These are phyloP conservation scores for Serripes groenlandicus DNA, from an alignment of 2,888 invertebrate genomes.

Conservation along the genomic window DNA sequence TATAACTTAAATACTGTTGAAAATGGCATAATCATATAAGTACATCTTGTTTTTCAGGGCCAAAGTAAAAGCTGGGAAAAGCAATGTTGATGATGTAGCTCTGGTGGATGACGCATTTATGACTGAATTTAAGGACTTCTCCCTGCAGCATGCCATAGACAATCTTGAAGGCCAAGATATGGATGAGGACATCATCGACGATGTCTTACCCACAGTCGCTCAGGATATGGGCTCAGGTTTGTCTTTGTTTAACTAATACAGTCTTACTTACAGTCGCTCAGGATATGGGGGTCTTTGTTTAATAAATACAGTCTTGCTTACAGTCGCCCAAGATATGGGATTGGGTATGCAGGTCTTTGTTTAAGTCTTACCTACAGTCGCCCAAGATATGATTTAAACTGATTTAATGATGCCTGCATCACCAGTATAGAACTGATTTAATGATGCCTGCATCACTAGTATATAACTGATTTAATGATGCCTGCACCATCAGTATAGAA, in stretches of 20 bases:
- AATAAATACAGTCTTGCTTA: slow-evolving; percentile 83
- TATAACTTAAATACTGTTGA: too few relatives aligned
- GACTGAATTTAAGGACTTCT: slow-evolving; percentile 81
- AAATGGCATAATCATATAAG: too few relatives aligned
- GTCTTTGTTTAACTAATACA: not conserved
- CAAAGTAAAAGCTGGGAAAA: slow-evolving; percentile 61
- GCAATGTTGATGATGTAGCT: slow-evolving; percentile 81
- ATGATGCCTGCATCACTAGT: too few relatives aligned
- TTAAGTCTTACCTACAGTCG: too few relatives aligned
- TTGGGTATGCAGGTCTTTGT: slow-evolving; percentile 74
- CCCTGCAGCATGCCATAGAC: slow-evolving; percentile 76
- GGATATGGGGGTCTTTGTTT: too few relatives aligned
- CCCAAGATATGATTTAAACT: too few relatives aligned
- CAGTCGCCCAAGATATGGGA: slow-evolving; percentile 84
- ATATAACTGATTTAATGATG: too few relatives aligned
- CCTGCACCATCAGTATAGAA: too few relatives aligned
- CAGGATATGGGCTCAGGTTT: slow-evolving; percentile 85
- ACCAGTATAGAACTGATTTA: too few relatives aligned
- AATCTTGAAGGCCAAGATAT: slow-evolving; percentile 74
- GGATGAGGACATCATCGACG: slow-evolving; percentile 76
- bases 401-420: too few relatives aligned
- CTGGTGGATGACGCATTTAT: slow-evolving; percentile 81
- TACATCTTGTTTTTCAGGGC: slow-evolving; percentile 53
- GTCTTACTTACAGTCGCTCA: too few relatives aligned
- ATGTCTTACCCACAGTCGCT: slow-evolving; percentile 83